phyloP scores from a whole-genome alignment of 1,140 invertebrate species.

The Antheraea mylitta region DNA sequence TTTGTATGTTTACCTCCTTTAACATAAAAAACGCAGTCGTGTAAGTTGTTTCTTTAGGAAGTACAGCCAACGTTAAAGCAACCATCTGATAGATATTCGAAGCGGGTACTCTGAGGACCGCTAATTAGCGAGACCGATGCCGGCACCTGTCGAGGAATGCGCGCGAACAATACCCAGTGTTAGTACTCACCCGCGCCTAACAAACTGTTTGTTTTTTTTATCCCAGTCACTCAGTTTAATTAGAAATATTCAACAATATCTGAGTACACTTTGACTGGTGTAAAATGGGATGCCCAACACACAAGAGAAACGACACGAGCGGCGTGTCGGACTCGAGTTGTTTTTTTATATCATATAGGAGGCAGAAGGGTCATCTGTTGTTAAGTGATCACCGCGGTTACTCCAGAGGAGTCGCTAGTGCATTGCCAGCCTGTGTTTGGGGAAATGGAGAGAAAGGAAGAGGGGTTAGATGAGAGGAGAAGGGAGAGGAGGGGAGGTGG shows the following conservation, averaged over 20 bases:
- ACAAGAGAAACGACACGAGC: no score
- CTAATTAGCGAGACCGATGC: not conserved
- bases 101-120: not conserved
- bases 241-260: not conserved
- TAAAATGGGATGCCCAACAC: not conserved
- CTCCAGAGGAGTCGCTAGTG: no score
- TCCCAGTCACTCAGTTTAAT: not conserved
- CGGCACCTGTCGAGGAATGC: not conserved
- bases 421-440: no score
- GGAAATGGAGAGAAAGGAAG: no score
- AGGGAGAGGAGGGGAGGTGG: no score
- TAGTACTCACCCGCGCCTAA: not conserved
- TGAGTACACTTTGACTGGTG: not conserved
- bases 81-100: not conserved
- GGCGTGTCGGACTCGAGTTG: no score
- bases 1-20: no score
- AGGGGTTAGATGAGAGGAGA: no score
- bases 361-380: no score
- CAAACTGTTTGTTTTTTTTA: conserved; percentile 2
- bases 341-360: no score
- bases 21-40: no score
- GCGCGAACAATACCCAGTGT: not conserved
- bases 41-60: not conserved
- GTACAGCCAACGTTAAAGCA: not conserved
- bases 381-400: no score